These are phyloP conservation scores for Apteryx mantelli DNA, from an alignment of 2,113 vertebrate species.

Conservation along the genomic window DNA sequence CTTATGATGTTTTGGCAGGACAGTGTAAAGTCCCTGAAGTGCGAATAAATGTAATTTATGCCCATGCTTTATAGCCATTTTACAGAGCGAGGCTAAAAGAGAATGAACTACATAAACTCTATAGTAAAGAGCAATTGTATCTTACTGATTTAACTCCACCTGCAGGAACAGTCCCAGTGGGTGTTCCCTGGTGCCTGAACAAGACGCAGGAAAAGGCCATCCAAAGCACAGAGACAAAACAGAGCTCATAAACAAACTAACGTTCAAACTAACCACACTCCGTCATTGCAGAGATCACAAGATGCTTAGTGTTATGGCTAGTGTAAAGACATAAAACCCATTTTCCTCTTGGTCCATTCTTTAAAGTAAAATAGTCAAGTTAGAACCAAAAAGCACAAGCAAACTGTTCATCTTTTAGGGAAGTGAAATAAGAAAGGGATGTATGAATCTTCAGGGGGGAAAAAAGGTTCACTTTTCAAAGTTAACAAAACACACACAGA, in stretches of 20 bases:
- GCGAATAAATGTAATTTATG: constrained; percentile 42
- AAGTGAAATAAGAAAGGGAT: not conserved
- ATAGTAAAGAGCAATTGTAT: not conserved
- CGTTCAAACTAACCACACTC: not conserved
- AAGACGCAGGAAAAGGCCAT: not conserved
- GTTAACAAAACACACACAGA: not conserved
- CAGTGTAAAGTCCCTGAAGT: not conserved
- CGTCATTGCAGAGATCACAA: not conserved
- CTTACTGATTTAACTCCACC: not conserved
- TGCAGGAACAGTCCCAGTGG: not conserved
- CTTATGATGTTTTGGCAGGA: not conserved
- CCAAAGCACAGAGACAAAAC: not conserved
- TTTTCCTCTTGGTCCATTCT: not conserved
- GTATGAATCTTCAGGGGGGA: accelerated
- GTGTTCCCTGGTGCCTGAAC: accelerated
- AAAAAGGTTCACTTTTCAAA: not conserved
- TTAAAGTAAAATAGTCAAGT: not conserved
- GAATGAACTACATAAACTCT: not conserved
- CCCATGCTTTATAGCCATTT: not conserved
- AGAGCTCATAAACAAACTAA: not conserved
- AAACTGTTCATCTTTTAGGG: not conserved
- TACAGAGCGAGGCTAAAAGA: not conserved
- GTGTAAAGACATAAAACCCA: not conserved
- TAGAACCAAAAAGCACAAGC: not conserved
- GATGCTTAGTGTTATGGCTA: not conserved